These are phyloP conservation scores for Agriopis marginaria DNA, from an alignment of 2,888 invertebrate species.

Conservation along the genomic window DNA sequence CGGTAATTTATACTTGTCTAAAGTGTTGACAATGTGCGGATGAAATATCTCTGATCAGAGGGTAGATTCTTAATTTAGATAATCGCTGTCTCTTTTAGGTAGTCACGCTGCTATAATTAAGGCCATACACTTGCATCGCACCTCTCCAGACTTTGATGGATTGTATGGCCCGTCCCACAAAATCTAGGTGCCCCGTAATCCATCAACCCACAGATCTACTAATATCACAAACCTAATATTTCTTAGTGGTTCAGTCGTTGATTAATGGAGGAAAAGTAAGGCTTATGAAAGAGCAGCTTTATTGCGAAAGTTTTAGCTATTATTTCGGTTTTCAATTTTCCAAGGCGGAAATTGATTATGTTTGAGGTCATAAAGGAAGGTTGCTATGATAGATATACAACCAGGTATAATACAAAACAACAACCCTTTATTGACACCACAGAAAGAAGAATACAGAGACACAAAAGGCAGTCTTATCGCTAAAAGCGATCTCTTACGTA, in stretches of 20 bases:
- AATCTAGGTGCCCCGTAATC: conserved; percentile 39
- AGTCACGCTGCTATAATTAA: conserved; percentile 14
- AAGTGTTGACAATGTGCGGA: no score
- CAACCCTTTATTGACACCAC: no score
- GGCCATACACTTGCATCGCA: conserved; percentile 14
- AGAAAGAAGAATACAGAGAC: no score
- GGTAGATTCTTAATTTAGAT: background rate
- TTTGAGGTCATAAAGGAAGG: background rate
- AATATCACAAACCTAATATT: conserved; percentile 32
- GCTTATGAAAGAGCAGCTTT: conserved; percentile 20
- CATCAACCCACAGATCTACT: conserved; percentile 35
- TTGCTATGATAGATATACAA: no score
- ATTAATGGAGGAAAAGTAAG: conserved; percentile 32
- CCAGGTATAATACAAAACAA: no score
- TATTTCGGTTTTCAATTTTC: conserved; percentile 33
- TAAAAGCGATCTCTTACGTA: no score
- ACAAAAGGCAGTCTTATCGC: no score
- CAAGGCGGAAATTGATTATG: conserved; percentile 11
- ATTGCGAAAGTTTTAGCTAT: conserved; percentile 25
- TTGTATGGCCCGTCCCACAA: conserved; percentile 26
- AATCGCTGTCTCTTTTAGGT: background rate
- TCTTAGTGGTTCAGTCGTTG: conserved; percentile 26
- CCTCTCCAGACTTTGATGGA: conserved; percentile 32
- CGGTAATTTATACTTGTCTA: no score
- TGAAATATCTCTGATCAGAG: no score